Evolutionary conservation across 2,888 invertebrate species (phyloP), one percentile per base, ranked within the genome.

Genomic region (Sinohyriopsis cumingii): DNA sequence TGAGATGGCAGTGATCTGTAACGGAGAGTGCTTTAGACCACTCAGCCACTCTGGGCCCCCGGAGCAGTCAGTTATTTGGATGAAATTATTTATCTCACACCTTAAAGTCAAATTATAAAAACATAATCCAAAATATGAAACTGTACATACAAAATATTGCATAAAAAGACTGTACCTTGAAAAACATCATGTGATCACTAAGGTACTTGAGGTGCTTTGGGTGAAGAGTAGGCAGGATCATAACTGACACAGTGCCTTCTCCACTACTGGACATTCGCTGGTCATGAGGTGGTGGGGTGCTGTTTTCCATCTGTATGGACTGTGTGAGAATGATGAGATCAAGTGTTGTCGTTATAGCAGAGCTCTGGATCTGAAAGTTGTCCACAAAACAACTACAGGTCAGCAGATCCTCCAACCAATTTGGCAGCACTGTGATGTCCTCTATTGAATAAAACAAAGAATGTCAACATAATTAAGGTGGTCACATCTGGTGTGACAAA

Each of bases 371-470:
- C 15, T 85, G 79, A 71, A 89, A 92, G 71, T 93, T 90, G 66
- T 90, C 92, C 12, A 93, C 90, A 89, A 93, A 94, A 82, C 94
- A 94, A 1, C 93, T 92, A 65, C 93, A 93, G 9, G 94, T 92
- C 6, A 94, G 91, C 20, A 95, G 89, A 59, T 94, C 93, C 84
- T 93, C 93, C 59, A 95, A 89, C 95, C 95, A 95, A 55, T 62
- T 93, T 82, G 80, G 88, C 54, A 87, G 79, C 19, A 74, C 91
- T 86, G 45, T 69, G 5, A 89, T 88, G 67, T 91, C 91, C 12
- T 45, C 45, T 45, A 45, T 45, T 3, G 3, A 45, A 45, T 12
- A 45, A 45, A 15, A 45, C 9, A 45, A 45, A 45, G 3, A 45
- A 3, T 12, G 15, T 45, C 15, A 45, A 45, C 15, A 45, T 45